Evolutionary conservation across 2,113 vertebrate species (phyloP).

Genomic region (Pionites leucogaster): DNA sequence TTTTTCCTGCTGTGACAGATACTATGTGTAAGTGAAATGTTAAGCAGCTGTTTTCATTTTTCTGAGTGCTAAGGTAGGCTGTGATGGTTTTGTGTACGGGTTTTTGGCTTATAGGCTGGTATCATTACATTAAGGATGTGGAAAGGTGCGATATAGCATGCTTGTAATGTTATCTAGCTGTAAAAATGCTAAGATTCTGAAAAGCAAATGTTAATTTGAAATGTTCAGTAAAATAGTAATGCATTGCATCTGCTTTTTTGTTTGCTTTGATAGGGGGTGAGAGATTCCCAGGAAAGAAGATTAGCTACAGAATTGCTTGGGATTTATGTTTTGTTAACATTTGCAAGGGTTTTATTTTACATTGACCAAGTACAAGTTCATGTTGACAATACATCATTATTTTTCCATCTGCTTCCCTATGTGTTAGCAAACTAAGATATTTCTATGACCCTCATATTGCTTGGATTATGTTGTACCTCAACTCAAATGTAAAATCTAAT

Average conservation of each 20-base stretch:
- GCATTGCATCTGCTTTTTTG: not conserved
- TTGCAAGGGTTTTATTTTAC: slow-evolving; percentile 41
- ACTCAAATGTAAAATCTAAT: not conserved
- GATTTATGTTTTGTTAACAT: slow-evolving; percentile 1
- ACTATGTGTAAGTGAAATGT: not conserved
- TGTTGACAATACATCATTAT: slow-evolving; percentile 56
- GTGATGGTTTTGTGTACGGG: not conserved
- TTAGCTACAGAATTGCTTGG: not conserved
- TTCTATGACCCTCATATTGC: slow-evolving; percentile 15
- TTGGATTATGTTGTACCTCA: slow-evolving; percentile 39
- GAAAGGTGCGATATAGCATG: not conserved
- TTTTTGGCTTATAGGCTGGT: not conserved
- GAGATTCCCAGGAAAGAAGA: not conserved
- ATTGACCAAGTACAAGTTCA: not conserved
- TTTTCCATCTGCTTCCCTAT: slow-evolving; percentile 41
- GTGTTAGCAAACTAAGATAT: slow-evolving; percentile 49
- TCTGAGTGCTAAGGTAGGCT: not conserved
- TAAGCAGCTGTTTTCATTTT: not conserved
- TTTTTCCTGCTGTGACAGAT: not conserved
- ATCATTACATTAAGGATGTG: not conserved
- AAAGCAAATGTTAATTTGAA: not conserved
- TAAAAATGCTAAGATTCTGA: not conserved
- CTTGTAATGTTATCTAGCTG: not conserved
- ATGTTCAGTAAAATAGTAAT: not conserved
- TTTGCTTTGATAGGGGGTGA: not conserved